Evolutionary conservation across 2,113 vertebrate species (phyloP).

Genomic region (Myotis lucifugus): DNA sequence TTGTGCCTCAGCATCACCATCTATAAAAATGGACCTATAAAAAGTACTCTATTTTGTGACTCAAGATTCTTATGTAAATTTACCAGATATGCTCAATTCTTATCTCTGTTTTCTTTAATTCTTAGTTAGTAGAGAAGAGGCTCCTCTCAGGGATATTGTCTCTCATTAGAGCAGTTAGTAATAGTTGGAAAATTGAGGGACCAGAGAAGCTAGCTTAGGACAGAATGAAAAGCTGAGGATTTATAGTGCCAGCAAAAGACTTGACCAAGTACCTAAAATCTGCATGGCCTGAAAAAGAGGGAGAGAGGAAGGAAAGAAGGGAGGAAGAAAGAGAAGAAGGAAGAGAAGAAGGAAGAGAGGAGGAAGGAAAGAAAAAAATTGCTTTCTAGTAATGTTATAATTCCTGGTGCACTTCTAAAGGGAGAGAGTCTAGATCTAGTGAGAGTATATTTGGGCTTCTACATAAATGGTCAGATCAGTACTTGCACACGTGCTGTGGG

Average conservation of each 20-base stretch:
- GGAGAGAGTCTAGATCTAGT: not conserved
- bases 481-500: not conserved
- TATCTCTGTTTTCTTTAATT: not conserved
- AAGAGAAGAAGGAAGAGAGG: not conserved
- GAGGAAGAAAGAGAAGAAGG: not conserved
- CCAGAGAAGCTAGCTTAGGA: not conserved
- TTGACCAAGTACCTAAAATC: not conserved
- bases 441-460: not conserved
- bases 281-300: not conserved
- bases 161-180: not conserved
- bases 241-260: not conserved
- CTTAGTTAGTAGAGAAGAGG: not conserved
- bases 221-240: not conserved
- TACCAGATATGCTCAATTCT: not conserved
- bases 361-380: not conserved
- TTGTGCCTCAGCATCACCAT: not conserved
- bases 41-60: not conserved
- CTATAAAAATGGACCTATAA: not conserved
- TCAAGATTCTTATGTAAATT: not conserved
- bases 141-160: not conserved
- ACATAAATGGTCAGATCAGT: not conserved
- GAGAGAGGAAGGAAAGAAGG: not conserved
- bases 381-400: not conserved
- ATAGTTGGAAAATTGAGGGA: not conserved
- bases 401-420: not conserved